Base-by-base conservation (phyloP, 2,113 vertebrate species). In the Spizaetus ornatus region DNA sequence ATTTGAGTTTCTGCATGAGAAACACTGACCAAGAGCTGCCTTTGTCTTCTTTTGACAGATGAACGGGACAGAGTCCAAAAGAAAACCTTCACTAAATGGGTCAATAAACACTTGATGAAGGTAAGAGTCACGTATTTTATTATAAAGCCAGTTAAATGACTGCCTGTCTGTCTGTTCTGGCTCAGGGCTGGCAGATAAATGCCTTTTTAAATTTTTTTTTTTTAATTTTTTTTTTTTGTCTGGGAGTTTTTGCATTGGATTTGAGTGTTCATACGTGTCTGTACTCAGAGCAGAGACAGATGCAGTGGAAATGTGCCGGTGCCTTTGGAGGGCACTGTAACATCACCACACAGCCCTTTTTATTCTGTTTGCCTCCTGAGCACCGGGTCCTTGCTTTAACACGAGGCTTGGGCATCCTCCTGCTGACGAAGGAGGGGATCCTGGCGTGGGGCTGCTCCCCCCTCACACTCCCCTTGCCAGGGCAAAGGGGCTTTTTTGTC, bases 41-140 rank as follows among this genome's bases (percentile, higher is more conserved):
- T 97, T 70, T 97, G 74, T 98, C 76, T 97, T 94, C 97, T 87
- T 73, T 90, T 97, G 96, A 84, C 97, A 99, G 99, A 99, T 99
- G 99, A 99, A 97, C 98, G 99, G 93, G 99, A 99, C 98, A 97
- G 99, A 82, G 99, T 99, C 93, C 99, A 99, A 98, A 99, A 99
- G 99, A 99, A 99, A 98, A 99, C 99, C 13, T 99, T 99, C 98
- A 99, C 99, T 43, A 99, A 99, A 98, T 99, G 50, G 61, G 99
- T 99, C 98, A 99, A 99, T 98, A 99, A 99, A 91, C 99, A 99
- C 98, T 98, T 99, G 97, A 99, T 99, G 98, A 99, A 99, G 99
- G 99, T 99, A 97, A 53, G 97, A 93, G 42, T 48, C 66, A 3
- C 0, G 1, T 29, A 23, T 73, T 86, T 72, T 18, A 4, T 65